These are phyloP conservation scores for Leptinotarsa undecemlineata DNA, from an alignment of 1,140 invertebrate genomes.

Conservation along the genomic window DNA sequence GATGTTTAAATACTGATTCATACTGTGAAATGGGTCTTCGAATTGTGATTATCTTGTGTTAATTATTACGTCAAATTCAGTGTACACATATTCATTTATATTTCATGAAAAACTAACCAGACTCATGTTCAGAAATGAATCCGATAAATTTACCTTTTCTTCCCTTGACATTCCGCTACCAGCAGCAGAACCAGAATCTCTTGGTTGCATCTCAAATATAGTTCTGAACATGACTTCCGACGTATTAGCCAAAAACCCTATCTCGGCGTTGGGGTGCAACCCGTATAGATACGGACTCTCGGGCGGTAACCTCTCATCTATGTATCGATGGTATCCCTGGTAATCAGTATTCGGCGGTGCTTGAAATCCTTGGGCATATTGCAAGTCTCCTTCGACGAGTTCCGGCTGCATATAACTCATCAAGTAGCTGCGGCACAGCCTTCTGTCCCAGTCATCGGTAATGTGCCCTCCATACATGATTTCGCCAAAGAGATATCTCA, in stretches of 20 bases:
- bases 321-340: constrained; percentile 83
- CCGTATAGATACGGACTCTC: constrained; percentile 92
- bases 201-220: constrained; percentile 90
- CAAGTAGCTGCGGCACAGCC: constrained; percentile 85
- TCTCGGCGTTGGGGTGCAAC: constrained; percentile 93
- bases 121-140: too few relatives aligned
- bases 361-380: constrained; percentile 67
- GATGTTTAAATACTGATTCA: too few relatives aligned
- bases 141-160: constrained; percentile 68
- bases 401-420: constrained; percentile 86
- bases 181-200: constrained; percentile 71
- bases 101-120: too few relatives aligned
- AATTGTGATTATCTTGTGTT: too few relatives aligned
- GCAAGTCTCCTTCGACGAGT: constrained; percentile 77
- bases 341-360: constrained; percentile 87
- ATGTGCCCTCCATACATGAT: constrained; percentile 98
- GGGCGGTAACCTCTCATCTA: constrained; percentile 83
- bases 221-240: constrained; percentile 87
- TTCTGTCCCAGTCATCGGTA: constrained; percentile 93
- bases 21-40: too few relatives aligned
- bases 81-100: too few relatives aligned
- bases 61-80: too few relatives aligned
- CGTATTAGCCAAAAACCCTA: constrained; percentile 86
- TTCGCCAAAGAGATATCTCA: constrained; percentile 91
- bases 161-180: constrained; percentile 72